phyloP scores from a whole-genome alignment of 2,113 vertebrate genomes.

The Lucifuga dentata region DNA sequence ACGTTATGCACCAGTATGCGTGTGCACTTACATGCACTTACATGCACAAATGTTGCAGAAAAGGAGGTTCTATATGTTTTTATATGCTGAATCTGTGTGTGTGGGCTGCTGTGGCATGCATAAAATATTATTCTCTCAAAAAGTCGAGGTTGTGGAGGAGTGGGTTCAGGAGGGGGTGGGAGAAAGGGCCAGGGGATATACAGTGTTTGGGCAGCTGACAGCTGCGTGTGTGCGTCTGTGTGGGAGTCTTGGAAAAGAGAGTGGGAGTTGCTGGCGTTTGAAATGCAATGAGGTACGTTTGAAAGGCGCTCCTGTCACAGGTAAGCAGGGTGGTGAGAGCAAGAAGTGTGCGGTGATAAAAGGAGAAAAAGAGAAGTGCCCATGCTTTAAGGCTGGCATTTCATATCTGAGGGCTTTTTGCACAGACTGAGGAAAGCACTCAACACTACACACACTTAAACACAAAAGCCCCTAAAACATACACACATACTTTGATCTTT shows the following conservation, averaged over 20 bases:
- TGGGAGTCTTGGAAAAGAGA: slow-evolving; percentile 78
- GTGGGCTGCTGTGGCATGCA: slow-evolving; percentile 81
- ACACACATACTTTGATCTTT: slow-evolving; percentile 84
- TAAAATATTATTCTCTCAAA: slow-evolving; percentile 81
- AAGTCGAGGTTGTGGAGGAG: slow-evolving; percentile 74
- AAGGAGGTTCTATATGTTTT: slow-evolving; percentile 59
- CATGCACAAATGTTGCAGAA: slow-evolving; percentile 54
- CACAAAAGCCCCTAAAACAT: slow-evolving; percentile 71
- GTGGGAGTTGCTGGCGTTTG: slow-evolving; percentile 83
- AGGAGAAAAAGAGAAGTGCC: slow-evolving; percentile 75
- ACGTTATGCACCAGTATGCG: slow-evolving; percentile 26
- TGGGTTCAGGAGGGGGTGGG: slow-evolving; percentile 68
- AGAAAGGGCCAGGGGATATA: slow-evolving; percentile 73
- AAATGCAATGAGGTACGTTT: slow-evolving; percentile 86
- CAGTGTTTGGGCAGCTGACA: slow-evolving; percentile 83
- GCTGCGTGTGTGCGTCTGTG: slow-evolving; percentile 74
- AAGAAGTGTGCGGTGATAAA: slow-evolving; percentile 76
- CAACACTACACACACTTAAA: slow-evolving; percentile 65
- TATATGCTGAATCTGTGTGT: slow-evolving; percentile 72
- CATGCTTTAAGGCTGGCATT: slow-evolving; percentile 75
- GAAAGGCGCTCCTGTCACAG: slow-evolving; percentile 87
- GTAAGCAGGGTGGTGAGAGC: slow-evolving; percentile 74
- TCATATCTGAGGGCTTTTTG: slow-evolving; percentile 80
- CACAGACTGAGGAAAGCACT: slow-evolving; percentile 77
- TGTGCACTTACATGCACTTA: slow-evolving; percentile 21